phyloP scores from a whole-genome alignment of 2,113 vertebrate species.

The Chaetodon trifascialis region DNA sequence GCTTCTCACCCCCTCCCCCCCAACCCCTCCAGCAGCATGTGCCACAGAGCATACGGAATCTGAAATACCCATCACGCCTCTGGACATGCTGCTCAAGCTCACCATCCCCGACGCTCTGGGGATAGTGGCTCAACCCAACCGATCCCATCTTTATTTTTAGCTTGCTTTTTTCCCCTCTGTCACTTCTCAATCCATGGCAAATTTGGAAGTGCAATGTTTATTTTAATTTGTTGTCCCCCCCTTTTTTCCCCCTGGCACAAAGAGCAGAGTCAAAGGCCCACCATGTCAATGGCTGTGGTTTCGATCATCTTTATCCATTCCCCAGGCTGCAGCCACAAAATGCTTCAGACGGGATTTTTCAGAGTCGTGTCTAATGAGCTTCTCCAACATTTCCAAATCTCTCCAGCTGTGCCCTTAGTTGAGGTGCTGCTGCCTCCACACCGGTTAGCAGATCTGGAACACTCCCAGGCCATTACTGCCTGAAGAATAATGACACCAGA shows the following conservation, averaged over 20 bases:
- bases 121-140: slow-evolving; percentile 61
- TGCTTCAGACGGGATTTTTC: slow-evolving; percentile 53
- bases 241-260: background rate
- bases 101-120: slow-evolving; percentile 65
- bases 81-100: slow-evolving; percentile 67
- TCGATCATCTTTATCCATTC: slow-evolving; percentile 55
- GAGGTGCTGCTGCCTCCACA: slow-evolving; percentile 15
- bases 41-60: slow-evolving; percentile 77
- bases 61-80: slow-evolving; percentile 74
- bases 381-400: slow-evolving; percentile 63
- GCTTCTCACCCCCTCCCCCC: slow-evolving; percentile 60
- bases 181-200: slow-evolving; percentile 56
- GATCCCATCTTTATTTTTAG: slow-evolving; percentile 72
- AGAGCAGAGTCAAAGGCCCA: slow-evolving; percentile 13
- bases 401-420: slow-evolving; percentile 49
- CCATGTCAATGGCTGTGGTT: slow-evolving; percentile 48
- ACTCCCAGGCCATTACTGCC: slow-evolving; percentile 12
- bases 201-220: slow-evolving; percentile 54
- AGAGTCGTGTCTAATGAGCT: slow-evolving; percentile 58
- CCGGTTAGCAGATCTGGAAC: slow-evolving; percentile 34
- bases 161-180: slow-evolving; percentile 15
- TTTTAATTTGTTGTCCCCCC: slow-evolving; percentile 2
- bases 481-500: slow-evolving; percentile 27
- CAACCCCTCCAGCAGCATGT: slow-evolving; percentile 80
- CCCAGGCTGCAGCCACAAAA: slow-evolving; percentile 52